Conservation (phyloP, 2,113 vertebrate species). For the Calyptommatus sinebrachiatus region DNA sequence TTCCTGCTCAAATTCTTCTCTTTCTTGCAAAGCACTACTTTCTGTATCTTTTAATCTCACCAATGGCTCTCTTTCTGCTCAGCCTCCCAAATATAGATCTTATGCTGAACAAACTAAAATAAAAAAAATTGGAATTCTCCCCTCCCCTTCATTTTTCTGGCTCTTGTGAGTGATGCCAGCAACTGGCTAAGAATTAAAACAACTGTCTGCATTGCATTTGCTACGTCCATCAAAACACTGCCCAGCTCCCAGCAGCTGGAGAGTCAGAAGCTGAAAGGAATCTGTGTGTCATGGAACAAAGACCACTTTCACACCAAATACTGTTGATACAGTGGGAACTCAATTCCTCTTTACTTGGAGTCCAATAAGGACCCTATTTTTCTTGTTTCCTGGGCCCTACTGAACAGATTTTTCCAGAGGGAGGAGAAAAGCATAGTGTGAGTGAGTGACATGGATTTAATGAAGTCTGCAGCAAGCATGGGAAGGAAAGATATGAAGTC, state of each 20-base stretch:
- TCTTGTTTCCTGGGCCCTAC: slow-evolving; percentile 71
- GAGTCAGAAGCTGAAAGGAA: slow-evolving; percentile 69
- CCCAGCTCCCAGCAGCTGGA: slow-evolving; percentile 75
- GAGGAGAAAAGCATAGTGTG: accelerated
- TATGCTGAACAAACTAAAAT: slow-evolving; percentile 21
- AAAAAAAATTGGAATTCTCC: slow-evolving; percentile 32
- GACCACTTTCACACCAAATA: slow-evolving; percentile 73
- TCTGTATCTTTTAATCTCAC: slow-evolving; percentile 22
- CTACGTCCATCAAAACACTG: slow-evolving; percentile 68
- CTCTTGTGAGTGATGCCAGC: slow-evolving; percentile 63
- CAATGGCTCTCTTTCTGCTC: not conserved
- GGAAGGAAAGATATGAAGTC: not conserved
- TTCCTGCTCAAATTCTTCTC: not conserved
- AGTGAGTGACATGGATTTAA: accelerated
- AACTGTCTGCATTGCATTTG: slow-evolving; percentile 63
- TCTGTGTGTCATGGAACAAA: slow-evolving; percentile 73
- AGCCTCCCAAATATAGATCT: not conserved
- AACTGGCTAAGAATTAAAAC: slow-evolving; percentile 65
- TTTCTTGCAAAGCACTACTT: not conserved
- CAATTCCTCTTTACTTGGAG: slow-evolving; percentile 70
- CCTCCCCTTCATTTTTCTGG: slow-evolving; percentile 23
- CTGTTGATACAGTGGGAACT: slow-evolving; percentile 74
- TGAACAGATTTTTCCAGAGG: slow-evolving; percentile 56
- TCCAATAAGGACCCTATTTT: slow-evolving; percentile 69
- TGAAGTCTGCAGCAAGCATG: too few species aligned